These are phyloP conservation scores for Phenganax marumi DNA, from an alignment of 92 coral and sea anemone genomes.

Conservation along the genomic window DNA sequence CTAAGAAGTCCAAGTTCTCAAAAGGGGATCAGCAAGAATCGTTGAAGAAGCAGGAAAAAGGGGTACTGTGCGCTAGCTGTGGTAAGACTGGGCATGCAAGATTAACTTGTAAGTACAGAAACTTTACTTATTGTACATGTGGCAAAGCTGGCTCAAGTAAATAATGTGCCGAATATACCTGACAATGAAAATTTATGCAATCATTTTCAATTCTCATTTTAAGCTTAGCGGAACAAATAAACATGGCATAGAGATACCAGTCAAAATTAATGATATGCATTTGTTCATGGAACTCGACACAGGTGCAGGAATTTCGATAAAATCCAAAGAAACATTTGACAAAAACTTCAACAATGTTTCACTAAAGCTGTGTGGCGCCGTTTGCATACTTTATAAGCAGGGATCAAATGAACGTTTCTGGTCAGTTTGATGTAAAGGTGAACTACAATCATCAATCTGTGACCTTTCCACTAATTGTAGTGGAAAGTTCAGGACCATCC, in stretches of 20 bases:
- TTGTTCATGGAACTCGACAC: slow-evolving; percentile 50
- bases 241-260: slow-evolving; percentile 34
- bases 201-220: neutral
- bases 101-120: slow-evolving; percentile 19
- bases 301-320: slow-evolving; percentile 45
- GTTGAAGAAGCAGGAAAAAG: slow-evolving; percentile 1
- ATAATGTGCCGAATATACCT: neutral
- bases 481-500: too few species aligned
- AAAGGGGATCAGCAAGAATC: slow-evolving; percentile 15
- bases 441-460: too few species aligned
- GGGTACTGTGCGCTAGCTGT: slow-evolving; percentile 27
- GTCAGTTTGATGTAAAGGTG: slow-evolving; percentile 27
- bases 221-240: slow-evolving; percentile 5
- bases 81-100: neutral
- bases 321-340: slow-evolving; percentile 37
- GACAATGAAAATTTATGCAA: neutral
- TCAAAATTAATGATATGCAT: slow-evolving; percentile 23
- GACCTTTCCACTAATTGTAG: neutral
- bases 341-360: slow-evolving; percentile 29
- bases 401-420: slow-evolving; percentile 30
- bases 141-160: neutral
- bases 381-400: slow-evolving; percentile 48
- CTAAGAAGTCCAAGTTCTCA: neutral
- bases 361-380: slow-evolving; percentile 27
- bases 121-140: slow-evolving; percentile 14